A percentile compares a stretch with the other conserved stretches of the same genome.
Conservation (phyloP, 2,888 invertebrate species). For the Rhamnusium bicolor region DNA sequence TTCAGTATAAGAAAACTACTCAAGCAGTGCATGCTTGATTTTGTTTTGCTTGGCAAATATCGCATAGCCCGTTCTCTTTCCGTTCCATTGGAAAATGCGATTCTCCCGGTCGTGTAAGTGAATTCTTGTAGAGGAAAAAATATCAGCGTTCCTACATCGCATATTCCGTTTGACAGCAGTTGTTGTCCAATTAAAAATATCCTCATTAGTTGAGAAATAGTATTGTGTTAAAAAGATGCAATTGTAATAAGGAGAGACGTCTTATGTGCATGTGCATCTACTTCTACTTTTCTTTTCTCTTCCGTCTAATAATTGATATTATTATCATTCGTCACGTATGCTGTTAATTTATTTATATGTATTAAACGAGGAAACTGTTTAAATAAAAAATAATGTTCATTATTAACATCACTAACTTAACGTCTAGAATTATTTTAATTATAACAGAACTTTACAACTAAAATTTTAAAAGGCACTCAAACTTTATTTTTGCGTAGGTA, state of each 20-base stretch:
- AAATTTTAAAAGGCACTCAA: no score
- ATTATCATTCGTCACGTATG: slow-evolving; percentile 39
- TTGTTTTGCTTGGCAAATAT: slow-evolving; percentile 42
- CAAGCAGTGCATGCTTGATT: slow-evolving; percentile 43
- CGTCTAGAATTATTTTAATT: no score
- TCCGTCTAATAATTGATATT: slow-evolving; percentile 43
- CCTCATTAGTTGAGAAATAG: slow-evolving; percentile 51
- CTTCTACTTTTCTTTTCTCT: slow-evolving; percentile 26
- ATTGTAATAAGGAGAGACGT: slow-evolving; percentile 29
- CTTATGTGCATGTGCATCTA: slow-evolving; percentile 2
- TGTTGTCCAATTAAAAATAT: slow-evolving; percentile 55
- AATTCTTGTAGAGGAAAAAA: slow-evolving; percentile 2
- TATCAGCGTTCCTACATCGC: slow-evolving; percentile 30
- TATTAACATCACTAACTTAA: no score
- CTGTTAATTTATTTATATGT: no score
- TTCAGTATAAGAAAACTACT: slow-evolving; percentile 48
- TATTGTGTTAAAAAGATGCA: slow-evolving; percentile 48
- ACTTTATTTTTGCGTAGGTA: no score
- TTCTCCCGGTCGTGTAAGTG: not conserved
- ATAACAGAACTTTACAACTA: no score
- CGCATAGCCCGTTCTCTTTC: slow-evolving; percentile 14
- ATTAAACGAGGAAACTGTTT: no score
- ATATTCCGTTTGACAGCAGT: slow-evolving; percentile 53
- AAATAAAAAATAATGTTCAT: no score
- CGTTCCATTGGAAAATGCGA: not conserved